phyloP scores from a whole-genome alignment of 2,888 invertebrate species.

The Dermolepida albohirtum region DNA sequence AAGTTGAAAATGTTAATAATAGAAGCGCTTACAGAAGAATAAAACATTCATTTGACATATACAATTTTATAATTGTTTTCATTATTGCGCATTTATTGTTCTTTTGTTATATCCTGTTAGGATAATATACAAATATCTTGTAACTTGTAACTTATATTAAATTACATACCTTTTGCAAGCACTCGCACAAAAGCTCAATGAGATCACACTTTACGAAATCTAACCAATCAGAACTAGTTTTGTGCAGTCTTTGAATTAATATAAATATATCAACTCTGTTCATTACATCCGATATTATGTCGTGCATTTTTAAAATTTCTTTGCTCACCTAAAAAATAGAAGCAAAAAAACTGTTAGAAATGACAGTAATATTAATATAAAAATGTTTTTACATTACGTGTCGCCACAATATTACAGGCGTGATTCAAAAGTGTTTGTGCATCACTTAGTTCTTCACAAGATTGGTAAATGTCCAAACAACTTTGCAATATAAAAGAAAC shows the following conservation, averaged over 20 bases:
- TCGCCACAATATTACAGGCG: constrained; percentile 44
- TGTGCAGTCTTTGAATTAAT: constrained; percentile 48
- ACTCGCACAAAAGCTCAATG: constrained; percentile 60
- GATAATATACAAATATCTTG: too few relatives aligned
- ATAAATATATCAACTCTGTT: constrained; percentile 64
- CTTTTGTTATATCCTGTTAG: too few relatives aligned
- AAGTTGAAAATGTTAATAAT: too few relatives aligned
- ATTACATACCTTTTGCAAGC: constrained; percentile 61
- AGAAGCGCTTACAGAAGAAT: too few relatives aligned
- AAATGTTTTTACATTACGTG: constrained; percentile 14
- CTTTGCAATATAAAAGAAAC: constrained; percentile 64
- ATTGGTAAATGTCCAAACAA: constrained; percentile 56
- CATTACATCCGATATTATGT: constrained; percentile 47
- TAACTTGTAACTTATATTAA: too few relatives aligned
- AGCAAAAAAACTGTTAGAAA: not conserved
- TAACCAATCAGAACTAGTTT: constrained; percentile 61
- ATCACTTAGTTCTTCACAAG: constrained; percentile 48
- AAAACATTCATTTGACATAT: too few relatives aligned
- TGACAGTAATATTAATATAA: not conserved
- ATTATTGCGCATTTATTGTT: too few relatives aligned
- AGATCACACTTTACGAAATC: constrained; percentile 63
- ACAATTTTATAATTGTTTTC: too few relatives aligned
- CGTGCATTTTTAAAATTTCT: constrained; percentile 18
- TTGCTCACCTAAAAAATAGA: constrained; percentile 5
- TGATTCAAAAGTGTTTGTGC: constrained; percentile 53